These are phyloP conservation scores for Threskiornis aethiopicus DNA, from an alignment of 2,797 vertebrate genomes.

Conservation along the genomic window DNA sequence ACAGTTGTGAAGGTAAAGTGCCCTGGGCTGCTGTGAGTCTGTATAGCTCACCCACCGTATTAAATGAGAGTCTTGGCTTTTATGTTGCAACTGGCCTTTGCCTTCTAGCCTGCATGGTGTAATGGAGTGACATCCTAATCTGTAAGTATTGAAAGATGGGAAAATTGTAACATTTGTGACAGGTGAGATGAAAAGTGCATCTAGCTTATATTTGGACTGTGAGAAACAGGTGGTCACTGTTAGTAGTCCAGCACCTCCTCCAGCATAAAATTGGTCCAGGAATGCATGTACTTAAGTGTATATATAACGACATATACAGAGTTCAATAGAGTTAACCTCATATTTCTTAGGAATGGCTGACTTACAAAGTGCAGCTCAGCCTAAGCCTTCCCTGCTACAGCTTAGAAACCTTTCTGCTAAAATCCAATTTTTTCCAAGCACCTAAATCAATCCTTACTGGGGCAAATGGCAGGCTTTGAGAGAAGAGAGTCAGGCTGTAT, in stretches of 20 bases:
- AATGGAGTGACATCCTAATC: neutral
- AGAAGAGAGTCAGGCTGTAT: neutral
- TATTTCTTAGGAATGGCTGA: neutral
- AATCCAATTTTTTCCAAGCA: neutral
- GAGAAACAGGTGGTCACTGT: neutral
- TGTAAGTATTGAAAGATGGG: neutral
- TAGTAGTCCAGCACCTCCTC: neutral
- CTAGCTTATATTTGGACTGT: neutral
- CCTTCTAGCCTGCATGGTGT: neutral
- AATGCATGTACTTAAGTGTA: neutral
- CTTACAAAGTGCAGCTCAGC: neutral
- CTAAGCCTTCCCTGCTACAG: neutral
- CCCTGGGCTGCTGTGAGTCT: neutral
- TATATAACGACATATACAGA: rapidly evolving
- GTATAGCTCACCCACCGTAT: neutral
- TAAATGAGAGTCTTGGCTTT: neutral
- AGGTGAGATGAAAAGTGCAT: neutral
- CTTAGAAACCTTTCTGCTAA: neutral
- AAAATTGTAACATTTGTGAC: neutral
- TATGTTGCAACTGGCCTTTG: neutral
- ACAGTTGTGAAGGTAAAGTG: neutral
- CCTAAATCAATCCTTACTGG: neutral
- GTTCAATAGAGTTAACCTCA: neutral
- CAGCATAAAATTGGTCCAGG: neutral
- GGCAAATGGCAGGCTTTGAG: neutral